phyloP scores from a whole-genome alignment of 2,113 vertebrate species.

The Cebidichthys violaceus region DNA sequence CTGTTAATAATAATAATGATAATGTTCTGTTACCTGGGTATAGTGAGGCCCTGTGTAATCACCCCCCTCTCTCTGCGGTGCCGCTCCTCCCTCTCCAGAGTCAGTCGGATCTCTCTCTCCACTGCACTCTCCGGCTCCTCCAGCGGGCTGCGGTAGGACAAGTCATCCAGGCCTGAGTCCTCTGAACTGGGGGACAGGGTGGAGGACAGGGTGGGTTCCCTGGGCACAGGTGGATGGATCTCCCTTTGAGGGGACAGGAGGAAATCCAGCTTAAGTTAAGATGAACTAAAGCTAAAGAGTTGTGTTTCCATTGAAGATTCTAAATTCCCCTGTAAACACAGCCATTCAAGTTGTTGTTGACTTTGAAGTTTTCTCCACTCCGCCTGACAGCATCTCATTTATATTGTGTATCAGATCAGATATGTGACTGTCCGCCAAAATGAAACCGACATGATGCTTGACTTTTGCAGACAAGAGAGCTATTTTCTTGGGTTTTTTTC shows the following conservation, averaged over 20 bases:
- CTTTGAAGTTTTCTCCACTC: background rate
- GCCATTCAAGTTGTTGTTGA: background rate
- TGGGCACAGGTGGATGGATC: slow-evolving; percentile 34
- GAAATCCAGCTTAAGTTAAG: slow-evolving; percentile 6
- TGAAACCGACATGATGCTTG: background rate
- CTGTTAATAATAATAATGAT: background rate
- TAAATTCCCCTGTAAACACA: no score
- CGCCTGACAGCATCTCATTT: background rate
- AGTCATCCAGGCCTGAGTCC: slow-evolving; percentile 78
- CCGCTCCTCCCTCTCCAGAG: slow-evolving; percentile 78
- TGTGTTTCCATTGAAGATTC: no score
- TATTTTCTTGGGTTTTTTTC: no score
- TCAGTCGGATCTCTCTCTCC: slow-evolving; percentile 80
- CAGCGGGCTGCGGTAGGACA: slow-evolving; percentile 55
- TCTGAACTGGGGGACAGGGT: slow-evolving; percentile 76
- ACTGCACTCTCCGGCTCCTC: slow-evolving; percentile 77
- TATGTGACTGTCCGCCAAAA: background rate
- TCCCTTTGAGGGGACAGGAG: slow-evolving; percentile 49
- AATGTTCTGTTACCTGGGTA: slow-evolving; percentile 52
- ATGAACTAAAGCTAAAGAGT: background rate
- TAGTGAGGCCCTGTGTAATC: slow-evolving; percentile 42
- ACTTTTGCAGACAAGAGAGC: background rate
- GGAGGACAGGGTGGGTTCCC: slow-evolving; percentile 64
- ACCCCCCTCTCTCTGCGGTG: slow-evolving; percentile 76
- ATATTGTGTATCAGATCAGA: background rate